Percentiles rank a stretch among this genome's conserved stretches.
Conservation (phyloP, 1,140 invertebrate species). For the Pectinophora gossypiella region DNA sequence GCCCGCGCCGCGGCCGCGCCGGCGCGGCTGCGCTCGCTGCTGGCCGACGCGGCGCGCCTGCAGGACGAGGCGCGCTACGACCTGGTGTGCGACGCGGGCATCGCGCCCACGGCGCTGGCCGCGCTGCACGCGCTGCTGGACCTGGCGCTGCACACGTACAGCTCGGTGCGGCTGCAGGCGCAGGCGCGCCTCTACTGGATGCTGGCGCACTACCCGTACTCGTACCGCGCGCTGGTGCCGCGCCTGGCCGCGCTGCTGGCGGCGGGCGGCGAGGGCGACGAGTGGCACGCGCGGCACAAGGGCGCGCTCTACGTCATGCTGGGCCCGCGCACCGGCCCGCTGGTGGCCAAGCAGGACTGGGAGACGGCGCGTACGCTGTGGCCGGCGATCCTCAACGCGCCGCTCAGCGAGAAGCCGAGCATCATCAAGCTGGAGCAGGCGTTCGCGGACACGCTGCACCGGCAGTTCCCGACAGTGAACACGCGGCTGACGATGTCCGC, state of each 20-base stretch:
- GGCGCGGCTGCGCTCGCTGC: conserved; percentile 36
- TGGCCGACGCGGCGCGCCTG: conserved; percentile 42
- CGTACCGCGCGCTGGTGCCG: conserved; percentile 46
- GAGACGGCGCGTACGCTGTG: conserved; percentile 81
- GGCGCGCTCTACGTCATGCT: conserved; percentile 87
- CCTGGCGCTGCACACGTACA: conserved; percentile 52
- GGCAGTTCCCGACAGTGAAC: conserved; percentile 77
- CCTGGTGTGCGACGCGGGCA: conserved; percentile 50
- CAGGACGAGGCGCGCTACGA: conserved; percentile 52
- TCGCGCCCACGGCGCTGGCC: conserved; percentile 36
- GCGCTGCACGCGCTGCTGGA: conserved; percentile 49
- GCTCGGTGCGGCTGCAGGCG: conserved; percentile 47
- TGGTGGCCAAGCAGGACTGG: conserved; percentile 87
- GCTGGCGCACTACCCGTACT: conserved; percentile 56
- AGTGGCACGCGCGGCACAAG: conserved; percentile 56
- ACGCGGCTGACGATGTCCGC: conserved; percentile 77
- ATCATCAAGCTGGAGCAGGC: conserved; percentile 79
- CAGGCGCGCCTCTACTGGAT: conserved; percentile 57
- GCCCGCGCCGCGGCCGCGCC: conserved; percentile 7
- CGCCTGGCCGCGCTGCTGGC: conserved; percentile 31
- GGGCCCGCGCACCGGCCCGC: conserved; percentile 77
- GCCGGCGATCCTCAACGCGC: conserved; percentile 76
- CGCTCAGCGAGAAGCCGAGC: conserved; percentile 58
- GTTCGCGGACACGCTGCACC: conserved; percentile 69
- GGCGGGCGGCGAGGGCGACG: conserved; percentile 44